These are phyloP conservation scores for Hylaeus anthracinus DNA, from an alignment of 1,140 invertebrate species.

Conservation along the genomic window DNA sequence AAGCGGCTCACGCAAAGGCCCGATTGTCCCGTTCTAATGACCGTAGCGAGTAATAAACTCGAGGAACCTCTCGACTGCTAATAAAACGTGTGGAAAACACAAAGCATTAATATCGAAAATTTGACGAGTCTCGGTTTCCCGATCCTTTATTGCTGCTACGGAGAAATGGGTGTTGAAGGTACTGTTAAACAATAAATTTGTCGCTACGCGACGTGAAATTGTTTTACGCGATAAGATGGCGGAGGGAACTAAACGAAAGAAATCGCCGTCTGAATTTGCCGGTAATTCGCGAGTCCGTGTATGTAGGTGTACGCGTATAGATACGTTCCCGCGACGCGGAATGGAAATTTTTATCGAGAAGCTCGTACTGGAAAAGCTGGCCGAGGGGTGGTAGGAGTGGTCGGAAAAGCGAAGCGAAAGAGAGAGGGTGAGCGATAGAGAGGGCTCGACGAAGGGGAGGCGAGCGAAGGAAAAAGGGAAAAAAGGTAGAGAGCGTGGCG, in stretches of 20 bases:
- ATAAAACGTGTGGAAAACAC: no score
- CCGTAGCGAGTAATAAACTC: no score
- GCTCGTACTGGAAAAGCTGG: background rate
- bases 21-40: no score
- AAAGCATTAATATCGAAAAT: no score
- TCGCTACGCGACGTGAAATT: no score
- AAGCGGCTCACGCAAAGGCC: no score
- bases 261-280: background rate
- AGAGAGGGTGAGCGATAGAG: slow-evolving; percentile 7
- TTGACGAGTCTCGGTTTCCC: no score
- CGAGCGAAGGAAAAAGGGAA: slow-evolving; percentile 50
- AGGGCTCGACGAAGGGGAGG: slow-evolving; percentile 6
- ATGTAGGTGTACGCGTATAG: background rate
- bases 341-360: slow-evolving; percentile 38
- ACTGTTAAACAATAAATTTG: no score
- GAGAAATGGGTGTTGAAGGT: no score
- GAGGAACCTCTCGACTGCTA: no score
- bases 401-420: slow-evolving; percentile 25
- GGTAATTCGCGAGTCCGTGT: background rate
- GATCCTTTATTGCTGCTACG: no score
- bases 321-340: background rate
- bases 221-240: no score
- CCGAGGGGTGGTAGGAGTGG: slow-evolving; percentile 14
- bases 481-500: slow-evolving; percentile 55
- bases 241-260: background rate